Evolutionary conservation across 1,140 invertebrate species (phyloP).

Genomic region (Zeugodacus cucurbitae): DNA sequence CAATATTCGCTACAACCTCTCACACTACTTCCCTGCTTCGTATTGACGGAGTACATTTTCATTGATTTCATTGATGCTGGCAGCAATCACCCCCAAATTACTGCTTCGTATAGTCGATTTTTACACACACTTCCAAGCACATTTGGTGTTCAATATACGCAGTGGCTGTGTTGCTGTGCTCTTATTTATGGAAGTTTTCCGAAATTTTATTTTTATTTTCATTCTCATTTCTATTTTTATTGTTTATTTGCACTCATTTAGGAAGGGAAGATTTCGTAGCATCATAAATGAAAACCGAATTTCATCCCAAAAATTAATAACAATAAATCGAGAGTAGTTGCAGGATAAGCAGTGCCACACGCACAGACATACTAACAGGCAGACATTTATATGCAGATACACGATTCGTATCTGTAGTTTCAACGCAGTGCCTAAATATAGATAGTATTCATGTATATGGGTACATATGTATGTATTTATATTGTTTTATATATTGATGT

Average conservation of each 20-base stretch:
- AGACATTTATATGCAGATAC: neutral
- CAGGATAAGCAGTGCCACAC: neutral
- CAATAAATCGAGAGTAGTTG: conserved; percentile 8
- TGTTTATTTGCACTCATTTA: conserved; percentile 32
- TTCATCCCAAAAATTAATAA: conserved; percentile 33
- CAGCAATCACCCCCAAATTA: conserved; percentile 19
- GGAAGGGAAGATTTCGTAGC: neutral
- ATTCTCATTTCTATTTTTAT: neutral
- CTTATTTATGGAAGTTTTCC: conserved; percentile 23
- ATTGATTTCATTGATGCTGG: conserved; percentile 25
- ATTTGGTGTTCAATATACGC: neutral
- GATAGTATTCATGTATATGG: neutral
- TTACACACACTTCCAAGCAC: neutral
- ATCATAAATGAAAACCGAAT: neutral
- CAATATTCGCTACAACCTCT: neutral
- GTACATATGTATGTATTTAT: neutral
- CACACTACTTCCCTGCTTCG: neutral
- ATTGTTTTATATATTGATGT: neutral
- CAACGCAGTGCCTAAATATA: neutral
- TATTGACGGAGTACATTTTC: neutral
- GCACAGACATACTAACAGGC: neutral
- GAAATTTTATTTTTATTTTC: neutral
- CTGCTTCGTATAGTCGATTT: neutral
- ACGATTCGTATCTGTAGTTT: neutral
- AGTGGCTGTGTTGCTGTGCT: neutral